Percentiles rank a stretch among this genome's conserved stretches.
These are phyloP conservation scores for Hirtodrosophila histrioides DNA, from an alignment of 2,888 invertebrate species.

Conservation along the genomic window DNA sequence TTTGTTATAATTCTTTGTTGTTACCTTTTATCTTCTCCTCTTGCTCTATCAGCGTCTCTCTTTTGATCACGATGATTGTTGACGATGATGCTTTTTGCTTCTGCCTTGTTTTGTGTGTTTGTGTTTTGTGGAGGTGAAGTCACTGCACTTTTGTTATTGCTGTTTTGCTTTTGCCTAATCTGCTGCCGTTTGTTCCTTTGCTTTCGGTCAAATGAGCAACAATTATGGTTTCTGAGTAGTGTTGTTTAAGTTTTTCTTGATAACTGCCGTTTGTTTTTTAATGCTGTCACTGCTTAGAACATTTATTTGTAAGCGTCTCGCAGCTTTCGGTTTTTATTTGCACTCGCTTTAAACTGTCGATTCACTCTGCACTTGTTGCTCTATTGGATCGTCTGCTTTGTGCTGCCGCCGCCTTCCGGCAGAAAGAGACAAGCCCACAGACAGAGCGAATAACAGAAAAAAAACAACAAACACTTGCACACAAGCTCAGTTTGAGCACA, in stretches of 20 bases:
- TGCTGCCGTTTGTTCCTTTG: constrained; percentile 49
- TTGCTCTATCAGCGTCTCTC: constrained; percentile 1
- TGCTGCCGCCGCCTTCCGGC: constrained; percentile 24
- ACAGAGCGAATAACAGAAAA: constrained; percentile 23
- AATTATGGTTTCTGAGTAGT: constrained; percentile 24
- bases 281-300: constrained; percentile 25
- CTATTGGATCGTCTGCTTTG: constrained; percentile 35
- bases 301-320: constrained; percentile 18
- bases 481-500: constrained; percentile 23
- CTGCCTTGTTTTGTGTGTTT: constrained; percentile 14
- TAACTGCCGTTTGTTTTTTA: constrained; percentile 31
- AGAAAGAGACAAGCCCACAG: constrained; percentile 13
- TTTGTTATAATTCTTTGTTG: constrained; percentile 39
- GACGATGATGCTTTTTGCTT: constrained; percentile 12
- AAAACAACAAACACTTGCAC: constrained; percentile 28
- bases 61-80: constrained; percentile 36
- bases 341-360: constrained; percentile 31
- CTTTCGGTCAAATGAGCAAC: constrained; percentile 16
- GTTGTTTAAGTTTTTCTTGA: constrained; percentile 9
- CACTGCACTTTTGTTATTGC: constrained; percentile 63
- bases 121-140: constrained; percentile 41
- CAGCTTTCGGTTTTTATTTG: constrained; percentile 18
- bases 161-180: constrained; percentile 42
- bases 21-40: constrained; percentile 32
- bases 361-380: constrained; percentile 47